Evolutionary conservation across 2,113 vertebrate species (phyloP), one percentile per base, ranked within the genome.

Genomic region (Alaudala cheleensis): DNA sequence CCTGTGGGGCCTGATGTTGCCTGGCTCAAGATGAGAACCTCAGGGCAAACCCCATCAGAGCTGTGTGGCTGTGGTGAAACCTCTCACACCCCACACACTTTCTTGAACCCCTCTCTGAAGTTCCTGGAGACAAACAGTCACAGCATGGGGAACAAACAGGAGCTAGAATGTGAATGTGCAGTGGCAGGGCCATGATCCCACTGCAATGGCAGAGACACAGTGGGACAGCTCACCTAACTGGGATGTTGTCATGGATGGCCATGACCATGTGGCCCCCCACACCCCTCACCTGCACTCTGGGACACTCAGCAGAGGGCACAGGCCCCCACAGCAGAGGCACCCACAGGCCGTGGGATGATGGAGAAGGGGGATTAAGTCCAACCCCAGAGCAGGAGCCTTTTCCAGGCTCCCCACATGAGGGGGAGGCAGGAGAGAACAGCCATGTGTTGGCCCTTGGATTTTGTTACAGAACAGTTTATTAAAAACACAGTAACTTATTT

Each of bases 321-420:
- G 50, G 17, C 8, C 3, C 11, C 16, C 33, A 39, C 33, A 21
- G 23, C 51, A 84, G n/a, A 79, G 39, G 25, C 14, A 33, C 18
- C 10, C 10, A 2, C 2, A 2, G 20, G 6, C 9, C 33, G 56
- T 5, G 4, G 4, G 4, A 3, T 8, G 10, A 13, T 5, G 10
- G 70, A 50, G 51, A 50, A 66, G 4, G 8, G 21, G 40, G 10
- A 54, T 0, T 6, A 50, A 66, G 17, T 10, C 45, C 40, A 29
- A 3, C 8, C 13, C 24, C 78, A 15, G 34, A 69, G 45, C 24
- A 54, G 28, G 23, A n/a, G 42, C 61, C 37, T 33, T 79, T 65
- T 29, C 47, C 72, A 66, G 61, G 13, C 77, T 69, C 29, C 40
- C n/a, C 4, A 4, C 2, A 2, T 0, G 2, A 77, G 40, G 14